Base-by-base conservation (phyloP, 2,888 invertebrate species). In the Caenorhabditis angaria region DNA sequence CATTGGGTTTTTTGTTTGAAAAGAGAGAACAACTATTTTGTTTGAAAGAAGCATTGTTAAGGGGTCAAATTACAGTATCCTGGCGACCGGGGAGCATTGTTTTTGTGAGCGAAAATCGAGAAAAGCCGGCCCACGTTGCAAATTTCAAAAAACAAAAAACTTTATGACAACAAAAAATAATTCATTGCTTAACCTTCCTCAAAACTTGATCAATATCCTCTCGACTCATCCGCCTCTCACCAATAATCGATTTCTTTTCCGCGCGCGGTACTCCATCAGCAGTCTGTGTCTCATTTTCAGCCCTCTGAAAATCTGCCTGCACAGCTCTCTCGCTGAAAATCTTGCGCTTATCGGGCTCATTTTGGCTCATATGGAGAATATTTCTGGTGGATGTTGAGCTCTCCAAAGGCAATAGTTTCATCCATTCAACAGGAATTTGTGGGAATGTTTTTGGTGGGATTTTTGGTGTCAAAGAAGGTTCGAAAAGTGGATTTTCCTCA, bases 351-450 rank as follows among this genome's bases (percentile, higher is more conserved):
- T 50, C 24, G 3, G 50, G 50, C 8, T 10, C 35, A 35, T 6
- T 6, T 10, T 6, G 35, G 6, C 14, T 35, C 14, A 6, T 14
- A 35, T 50, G 24, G 8, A 22, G 4, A 4, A 22, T 50, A 50
- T 50, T 50, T n/a, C 50, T 50, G 8, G 8, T 20, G 10, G 50
- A 22, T 51, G 50, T 41, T 60, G 25, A 4, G 56, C 67, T 48
- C 66, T 22, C 25, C 10, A 51, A 28, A 10, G 72, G 72, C 0
- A 72, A 14, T 20, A 72, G 20, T 41, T 58, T 61, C 72, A 72
- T 72, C 72, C 72, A 72, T 28, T 68, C 67, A 12, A 61, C 6
- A 1, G 70, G 70, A 20, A 70, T 62, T 47, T 50, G 41, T 27
- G 12, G 24, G 35, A 22, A 8, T 25, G 22, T 25, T 14, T 6